Conservation (phyloP, 2,113 vertebrate species). For the Canis aureus region DNA sequence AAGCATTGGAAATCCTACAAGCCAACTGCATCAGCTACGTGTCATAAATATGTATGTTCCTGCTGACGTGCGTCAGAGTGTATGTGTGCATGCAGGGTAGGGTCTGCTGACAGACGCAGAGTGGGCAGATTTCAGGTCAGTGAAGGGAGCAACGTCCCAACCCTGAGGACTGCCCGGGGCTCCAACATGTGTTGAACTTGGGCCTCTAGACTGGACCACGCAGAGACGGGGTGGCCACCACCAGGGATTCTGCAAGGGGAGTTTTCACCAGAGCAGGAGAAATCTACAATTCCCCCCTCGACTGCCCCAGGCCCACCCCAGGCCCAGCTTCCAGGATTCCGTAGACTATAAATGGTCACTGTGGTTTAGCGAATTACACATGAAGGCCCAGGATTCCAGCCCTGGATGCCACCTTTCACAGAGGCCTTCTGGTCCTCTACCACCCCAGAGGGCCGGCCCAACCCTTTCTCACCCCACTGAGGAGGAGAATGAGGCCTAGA, state of each 20-base stretch:
- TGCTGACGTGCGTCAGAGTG: not conserved
- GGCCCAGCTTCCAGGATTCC: not conserved
- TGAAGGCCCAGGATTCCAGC: not conserved
- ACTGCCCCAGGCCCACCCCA: not conserved
- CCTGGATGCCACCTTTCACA: rapidly evolving
- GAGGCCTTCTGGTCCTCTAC: not conserved
- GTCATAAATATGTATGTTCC: slow-evolving; percentile 87
- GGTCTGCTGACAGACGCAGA: slow-evolving; percentile 64
- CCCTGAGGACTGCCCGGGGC: rapidly evolving
- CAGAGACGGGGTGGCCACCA: not conserved
- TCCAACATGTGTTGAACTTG: not conserved
- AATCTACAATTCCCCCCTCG: rapidly evolving
- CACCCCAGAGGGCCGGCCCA: not conserved
- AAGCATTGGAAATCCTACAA: slow-evolving; percentile 77
- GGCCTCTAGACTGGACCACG: not conserved
- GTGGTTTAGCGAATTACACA: not conserved
- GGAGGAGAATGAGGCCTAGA: not conserved
- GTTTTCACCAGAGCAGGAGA: not conserved
- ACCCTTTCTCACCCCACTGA: not conserved
- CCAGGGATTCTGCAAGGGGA: rapidly evolving
- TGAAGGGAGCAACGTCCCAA: not conserved
- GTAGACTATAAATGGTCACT: no score
- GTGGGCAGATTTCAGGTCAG: not conserved
- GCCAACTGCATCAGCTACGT: slow-evolving; percentile 80
- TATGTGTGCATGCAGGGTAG: not conserved